These are phyloP conservation scores for Pelodiscus sinensis DNA, from an alignment of 2,113 vertebrate genomes.

Conservation along the genomic window DNA sequence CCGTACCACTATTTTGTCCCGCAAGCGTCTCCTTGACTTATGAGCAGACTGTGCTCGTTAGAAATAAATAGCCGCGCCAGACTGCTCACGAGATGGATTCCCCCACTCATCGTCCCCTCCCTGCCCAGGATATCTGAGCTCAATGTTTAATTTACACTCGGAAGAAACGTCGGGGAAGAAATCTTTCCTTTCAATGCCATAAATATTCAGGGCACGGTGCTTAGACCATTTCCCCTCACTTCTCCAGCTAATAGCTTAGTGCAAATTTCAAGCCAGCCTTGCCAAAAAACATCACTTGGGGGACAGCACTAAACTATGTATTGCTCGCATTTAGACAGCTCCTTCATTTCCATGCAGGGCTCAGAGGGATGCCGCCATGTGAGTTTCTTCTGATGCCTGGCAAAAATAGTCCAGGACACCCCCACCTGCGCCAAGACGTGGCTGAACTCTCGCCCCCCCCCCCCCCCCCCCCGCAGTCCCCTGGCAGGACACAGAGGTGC, in stretches of 20 bases:
- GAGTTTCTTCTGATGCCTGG: not conserved
- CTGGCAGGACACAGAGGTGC: accelerated
- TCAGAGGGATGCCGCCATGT: not conserved
- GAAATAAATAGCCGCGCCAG: not conserved
- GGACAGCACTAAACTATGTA: not conserved
- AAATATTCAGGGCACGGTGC: not conserved
- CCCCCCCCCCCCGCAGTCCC: not conserved
- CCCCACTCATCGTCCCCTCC: not conserved
- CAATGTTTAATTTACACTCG: not conserved
- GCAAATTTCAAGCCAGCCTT: not conserved
- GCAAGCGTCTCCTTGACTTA: not conserved
- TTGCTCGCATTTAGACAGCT: not conserved
- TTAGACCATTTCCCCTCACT: not conserved
- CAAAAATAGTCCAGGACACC: accelerated
- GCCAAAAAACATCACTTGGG: too few relatives aligned
- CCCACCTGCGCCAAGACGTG: accelerated
- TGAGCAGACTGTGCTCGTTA: not conserved
- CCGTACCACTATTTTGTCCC: not conserved
- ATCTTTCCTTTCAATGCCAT: not conserved
- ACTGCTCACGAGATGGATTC: not conserved
- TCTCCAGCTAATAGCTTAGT: not conserved
- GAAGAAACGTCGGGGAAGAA: not conserved
- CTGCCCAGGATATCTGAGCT: not conserved
- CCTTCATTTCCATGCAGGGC: not conserved
- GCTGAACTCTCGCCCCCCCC: too few relatives aligned